Base-by-base conservation (phyloP, 2,888 invertebrate species). In the Chaetoderma sp. region DNA sequence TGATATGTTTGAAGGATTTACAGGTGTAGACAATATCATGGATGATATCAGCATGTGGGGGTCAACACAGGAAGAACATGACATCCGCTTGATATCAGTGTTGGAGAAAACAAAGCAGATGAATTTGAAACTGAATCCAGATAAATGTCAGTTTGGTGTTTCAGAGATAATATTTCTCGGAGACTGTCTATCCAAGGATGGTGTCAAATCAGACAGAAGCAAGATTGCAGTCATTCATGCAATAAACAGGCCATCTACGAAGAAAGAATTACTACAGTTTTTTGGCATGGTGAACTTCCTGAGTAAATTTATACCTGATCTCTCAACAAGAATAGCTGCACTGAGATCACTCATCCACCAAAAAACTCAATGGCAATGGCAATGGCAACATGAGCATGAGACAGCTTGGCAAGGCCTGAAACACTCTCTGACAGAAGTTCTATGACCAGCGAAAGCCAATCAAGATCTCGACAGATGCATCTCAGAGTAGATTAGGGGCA, bases 171-270 rank as follows among this genome's bases (percentile, higher is more conserved):
- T n/a, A 21, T 56, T 5, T 33, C 21, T 56, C 25, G 59, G 59
- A 16, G 32, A 59, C 13, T 32, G 23, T 21, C 23, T 59, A 2
- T 59, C 59, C 25, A 23, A 44, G 25, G 47, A 75, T 21, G 77
- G 76, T 23, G 61, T 74, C 4, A 61, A 63, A 60, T 72, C 75
- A n/a, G 66, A 75, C 42, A 64, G 70, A 6, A 45, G 68, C 6
- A 78, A 80, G 62, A 45, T 74, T 2, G 32, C 65, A 52, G 16
- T 6, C 23, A 47, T 47, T 27, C 21, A 47, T 23, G 49, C 2
- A 4, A 25, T 47, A 13, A 6, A 13, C 4, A n/a, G 49, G 25
- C 13, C 23, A 8, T 30, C 28, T 23, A 18, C 36, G n/a, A 65
- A 44, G 27, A 55, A 60, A 45, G 54, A 42, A 28, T 33, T 65